Conservation (phyloP, 2,888 invertebrate genomes). For the Cyclophora punctaria region DNA sequence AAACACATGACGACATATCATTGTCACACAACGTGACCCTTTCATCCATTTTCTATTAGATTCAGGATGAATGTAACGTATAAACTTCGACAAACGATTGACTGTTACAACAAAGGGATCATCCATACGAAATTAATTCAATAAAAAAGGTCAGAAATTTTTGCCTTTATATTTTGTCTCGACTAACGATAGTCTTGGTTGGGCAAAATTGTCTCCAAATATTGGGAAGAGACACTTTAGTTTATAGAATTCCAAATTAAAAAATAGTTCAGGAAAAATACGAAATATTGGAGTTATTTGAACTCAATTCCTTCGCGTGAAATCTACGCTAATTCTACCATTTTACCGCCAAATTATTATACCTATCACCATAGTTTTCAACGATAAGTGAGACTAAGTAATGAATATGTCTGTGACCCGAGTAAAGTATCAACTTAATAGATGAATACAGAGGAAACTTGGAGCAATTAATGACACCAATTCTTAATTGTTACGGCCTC, state of each 20-base stretch:
- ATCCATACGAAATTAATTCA: slow-evolving; percentile 56
- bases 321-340: background rate
- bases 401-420: too few relatives aligned
- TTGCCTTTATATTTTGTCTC: slow-evolving; percentile 30
- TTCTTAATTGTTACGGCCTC: slow-evolving; percentile 10
- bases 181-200: slow-evolving; percentile 4
- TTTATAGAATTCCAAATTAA: background rate
- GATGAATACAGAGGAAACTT: slow-evolving; percentile 7
- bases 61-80: slow-evolving; percentile 51
- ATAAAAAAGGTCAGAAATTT: slow-evolving; percentile 50
- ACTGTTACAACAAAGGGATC: slow-evolving; percentile 52
- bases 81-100: slow-evolving; percentile 60
- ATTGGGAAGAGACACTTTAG: background rate
- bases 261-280: background rate
- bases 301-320: background rate
- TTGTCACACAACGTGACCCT: slow-evolving; percentile 40
- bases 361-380: too few relatives aligned
- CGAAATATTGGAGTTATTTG: background rate
- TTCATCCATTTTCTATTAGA: slow-evolving; percentile 52
- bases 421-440: too few relatives aligned
- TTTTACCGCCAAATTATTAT: background rate
- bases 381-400: too few relatives aligned
- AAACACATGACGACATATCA: slow-evolving; percentile 16
- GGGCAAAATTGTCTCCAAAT: slow-evolving; percentile 3
- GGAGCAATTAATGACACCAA: slow-evolving; percentile 7